Conservation (phyloP, 2,888 invertebrate species). For the Drosophila recens region DNA sequence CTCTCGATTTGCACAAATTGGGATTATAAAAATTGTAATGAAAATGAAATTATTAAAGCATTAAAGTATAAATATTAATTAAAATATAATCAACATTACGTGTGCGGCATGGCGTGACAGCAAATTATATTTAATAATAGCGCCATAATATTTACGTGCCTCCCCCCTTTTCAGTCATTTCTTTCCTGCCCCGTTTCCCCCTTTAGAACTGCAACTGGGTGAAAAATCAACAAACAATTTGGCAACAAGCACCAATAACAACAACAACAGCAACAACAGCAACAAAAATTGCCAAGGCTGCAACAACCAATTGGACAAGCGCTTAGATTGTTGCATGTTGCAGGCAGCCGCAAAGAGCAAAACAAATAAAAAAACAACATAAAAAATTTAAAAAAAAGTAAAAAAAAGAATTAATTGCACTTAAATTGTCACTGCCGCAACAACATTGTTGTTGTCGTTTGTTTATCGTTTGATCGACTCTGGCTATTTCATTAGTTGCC, state of each 20-base stretch:
- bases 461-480: conserved; percentile 73
- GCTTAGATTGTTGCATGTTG: conserved; percentile 69
- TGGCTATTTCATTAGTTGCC: conserved; percentile 69
- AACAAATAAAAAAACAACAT: conserved; percentile 5
- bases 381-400: conserved; percentile 15
- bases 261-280: conserved; percentile 26
- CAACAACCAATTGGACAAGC: conserved; percentile 21
- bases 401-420: conserved; percentile 69
- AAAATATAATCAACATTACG: conserved; percentile 82
- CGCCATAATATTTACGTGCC: conserved; percentile 63
- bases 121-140: conserved; percentile 77
- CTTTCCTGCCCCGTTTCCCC: background rate
- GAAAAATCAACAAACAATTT: conserved; percentile 58
- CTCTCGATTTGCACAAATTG: conserved; percentile 18
- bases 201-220: conserved; percentile 29
- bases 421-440: conserved; percentile 77
- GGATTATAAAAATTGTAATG: conserved; percentile 35
- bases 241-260: conserved; percentile 27
- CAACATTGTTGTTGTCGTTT: conserved; percentile 55
- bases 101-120: conserved; percentile 82
- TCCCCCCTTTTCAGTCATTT: background rate
- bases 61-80: conserved; percentile 82
- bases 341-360: conserved; percentile 16
- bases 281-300: conserved; percentile 38
- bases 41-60: conserved; percentile 78